Conservation (phyloP, 2,113 vertebrate species). For the Lepisosteus osseus region DNA sequence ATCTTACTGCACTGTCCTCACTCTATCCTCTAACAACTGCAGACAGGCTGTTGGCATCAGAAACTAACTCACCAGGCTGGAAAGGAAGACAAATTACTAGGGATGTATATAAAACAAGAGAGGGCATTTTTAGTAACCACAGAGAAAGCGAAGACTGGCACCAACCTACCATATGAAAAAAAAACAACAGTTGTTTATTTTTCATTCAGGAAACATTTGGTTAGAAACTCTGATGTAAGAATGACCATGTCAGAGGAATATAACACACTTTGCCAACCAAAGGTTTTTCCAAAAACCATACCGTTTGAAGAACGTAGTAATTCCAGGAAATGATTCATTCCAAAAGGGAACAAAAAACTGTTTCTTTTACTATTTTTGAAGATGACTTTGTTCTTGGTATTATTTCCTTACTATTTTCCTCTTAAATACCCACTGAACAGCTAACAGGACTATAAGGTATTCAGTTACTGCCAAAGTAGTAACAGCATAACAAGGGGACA, state of each 20-base stretch:
- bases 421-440: conserved; percentile 1
- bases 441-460: background rate
- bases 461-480: conserved; percentile 12
- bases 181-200: background rate
- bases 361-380: background rate
- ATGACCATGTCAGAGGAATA: background rate
- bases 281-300: background rate
- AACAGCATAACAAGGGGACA: background rate
- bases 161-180: background rate
- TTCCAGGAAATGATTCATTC: conserved; percentile 6
- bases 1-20: background rate
- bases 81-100: background rate
- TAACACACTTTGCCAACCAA: too few species aligned
- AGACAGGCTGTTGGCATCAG: background rate
- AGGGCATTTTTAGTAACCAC: background rate
- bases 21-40: background rate
- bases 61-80: background rate
- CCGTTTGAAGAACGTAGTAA: background rate
- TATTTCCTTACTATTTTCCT: background rate
- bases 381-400: background rate
- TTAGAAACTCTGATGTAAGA: background rate
- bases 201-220: conserved; percentile 1
- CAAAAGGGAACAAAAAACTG: background rate
- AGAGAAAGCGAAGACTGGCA: background rate
- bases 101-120: background rate